A percentile compares a stretch with the other conserved stretches of the same genome.
These are phyloP conservation scores for Drosophila histrio DNA, from an alignment of 2,888 invertebrate species.

Conservation along the genomic window DNA sequence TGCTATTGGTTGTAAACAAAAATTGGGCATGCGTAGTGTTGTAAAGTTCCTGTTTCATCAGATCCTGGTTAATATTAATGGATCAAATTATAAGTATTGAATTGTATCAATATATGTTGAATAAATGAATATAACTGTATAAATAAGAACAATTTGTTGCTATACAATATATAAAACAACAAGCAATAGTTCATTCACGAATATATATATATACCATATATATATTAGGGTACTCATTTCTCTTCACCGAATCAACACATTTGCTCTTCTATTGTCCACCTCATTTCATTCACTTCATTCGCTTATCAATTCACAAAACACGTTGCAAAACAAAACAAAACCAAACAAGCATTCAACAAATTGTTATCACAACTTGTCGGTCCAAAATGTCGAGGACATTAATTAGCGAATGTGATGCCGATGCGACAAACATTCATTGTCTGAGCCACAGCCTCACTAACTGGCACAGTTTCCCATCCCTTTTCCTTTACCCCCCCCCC, in stretches of 20 bases:
- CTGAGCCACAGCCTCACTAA: slow-evolving; percentile 27
- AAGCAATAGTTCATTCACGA: too few species aligned
- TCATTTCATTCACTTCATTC: neutral
- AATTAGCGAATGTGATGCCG: slow-evolving; percentile 57
- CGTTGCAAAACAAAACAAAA: slow-evolving; percentile 28
- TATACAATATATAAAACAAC: too few species aligned
- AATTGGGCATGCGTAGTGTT: slow-evolving; percentile 26
- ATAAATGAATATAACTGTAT: neutral
- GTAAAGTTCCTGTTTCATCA: too few species aligned
- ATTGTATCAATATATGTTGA: neutral
- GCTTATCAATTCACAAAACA: slow-evolving; percentile 31
- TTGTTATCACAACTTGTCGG: slow-evolving; percentile 50
- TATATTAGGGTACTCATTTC: neutral
- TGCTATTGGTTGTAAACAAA: neutral
- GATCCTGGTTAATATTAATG: too few species aligned
- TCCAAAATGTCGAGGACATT: slow-evolving; percentile 55
- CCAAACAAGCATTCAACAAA: slow-evolving; percentile 48
- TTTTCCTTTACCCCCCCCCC: neutral
- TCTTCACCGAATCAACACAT: neutral
- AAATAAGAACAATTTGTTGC: too few species aligned
- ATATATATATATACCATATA: neutral
- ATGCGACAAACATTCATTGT: slow-evolving; percentile 54
- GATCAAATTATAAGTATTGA: too few species aligned
- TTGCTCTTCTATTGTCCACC: neutral
- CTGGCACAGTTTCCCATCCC: neutral